Conservation (phyloP, 2,113 vertebrate genomes). For the Piprites chloris region DNA sequence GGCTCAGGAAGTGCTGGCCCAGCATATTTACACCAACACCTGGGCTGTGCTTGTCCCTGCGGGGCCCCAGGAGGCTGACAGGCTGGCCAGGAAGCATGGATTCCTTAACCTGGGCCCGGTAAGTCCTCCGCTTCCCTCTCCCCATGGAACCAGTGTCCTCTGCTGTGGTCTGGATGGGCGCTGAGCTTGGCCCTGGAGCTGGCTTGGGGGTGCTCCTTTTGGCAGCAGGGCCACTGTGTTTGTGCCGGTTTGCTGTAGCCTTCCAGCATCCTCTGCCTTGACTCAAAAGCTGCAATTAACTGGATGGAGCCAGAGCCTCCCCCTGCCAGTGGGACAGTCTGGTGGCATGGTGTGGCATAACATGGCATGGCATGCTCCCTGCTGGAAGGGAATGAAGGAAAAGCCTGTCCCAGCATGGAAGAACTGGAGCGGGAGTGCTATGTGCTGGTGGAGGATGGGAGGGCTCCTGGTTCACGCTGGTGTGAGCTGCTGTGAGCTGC, state of each 20-base stretch:
- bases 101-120: conserved; percentile 90
- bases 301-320: not conserved
- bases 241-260: not conserved
- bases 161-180: rapidly evolving
- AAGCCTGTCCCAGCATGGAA: not conserved
- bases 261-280: not conserved
- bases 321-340: not conserved
- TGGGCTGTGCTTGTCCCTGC: conserved; percentile 88
- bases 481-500: not conserved
- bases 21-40: conserved; percentile 88
- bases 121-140: conserved; percentile 34
- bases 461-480: not conserved
- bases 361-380: not conserved
- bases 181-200: not conserved
- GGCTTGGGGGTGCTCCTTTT: not conserved
- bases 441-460: not conserved
- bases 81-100: conserved; percentile 86
- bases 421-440: not conserved
- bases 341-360: not conserved
- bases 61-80: conserved; percentile 81
- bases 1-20: conserved; percentile 64
- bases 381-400: not conserved
- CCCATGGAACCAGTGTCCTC: rapidly evolving
- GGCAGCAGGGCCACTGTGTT: not conserved
- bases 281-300: not conserved